Evolutionary conservation across 2,888 invertebrate genomes (phyloP), one percentile per base, ranked within the genome.

Genomic region (Sarcophaga rosellei): DNA sequence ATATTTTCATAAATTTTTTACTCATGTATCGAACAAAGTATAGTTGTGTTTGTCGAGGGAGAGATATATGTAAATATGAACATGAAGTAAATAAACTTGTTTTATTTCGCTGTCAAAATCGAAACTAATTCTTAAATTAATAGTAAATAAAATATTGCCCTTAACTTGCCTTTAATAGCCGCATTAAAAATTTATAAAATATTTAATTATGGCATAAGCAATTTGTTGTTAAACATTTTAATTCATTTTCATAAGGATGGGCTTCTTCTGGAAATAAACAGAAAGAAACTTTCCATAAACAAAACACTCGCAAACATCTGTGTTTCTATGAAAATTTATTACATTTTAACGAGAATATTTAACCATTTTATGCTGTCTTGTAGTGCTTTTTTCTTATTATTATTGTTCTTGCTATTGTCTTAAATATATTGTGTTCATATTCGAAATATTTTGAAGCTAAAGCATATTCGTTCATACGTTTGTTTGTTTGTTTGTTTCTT

Each of bases 191-290:
- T 76, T 70, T 35, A 35, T 35, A 17, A 70, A 76, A 70, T 57
- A 82, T 65, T 75, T 70, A 76, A 82, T 70, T 76, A 72, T 76
- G 53, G 45, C 35, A 35, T 35, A 10, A 35, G 81, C 57, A 76
- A 82, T 76, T 70, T 35, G 59, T 76, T 65, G 45, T 44, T 59
- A 47, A 76, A 76, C 17, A 72, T 68, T 73, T 73, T 35, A 77
- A 76, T 72, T 45, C 21, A 72, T 59, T 66, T 77, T 61, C 21
- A 62, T 35, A 35, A 35, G 35, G 10, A 35, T 35, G 35, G 12
- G 53, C 69, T 76, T 35, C 0, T 35, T 35, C 23, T 61, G 57
- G 17, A 25, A 61, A 25, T 47, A 3, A 72, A 68, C 17, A 82
- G 59, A 45, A 66, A 72, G 35, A 25, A 35, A 35, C 35, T 35